Evolutionary conservation across 2,888 invertebrate genomes (phyloP).

Genomic region (Candidula unifasciata): DNA sequence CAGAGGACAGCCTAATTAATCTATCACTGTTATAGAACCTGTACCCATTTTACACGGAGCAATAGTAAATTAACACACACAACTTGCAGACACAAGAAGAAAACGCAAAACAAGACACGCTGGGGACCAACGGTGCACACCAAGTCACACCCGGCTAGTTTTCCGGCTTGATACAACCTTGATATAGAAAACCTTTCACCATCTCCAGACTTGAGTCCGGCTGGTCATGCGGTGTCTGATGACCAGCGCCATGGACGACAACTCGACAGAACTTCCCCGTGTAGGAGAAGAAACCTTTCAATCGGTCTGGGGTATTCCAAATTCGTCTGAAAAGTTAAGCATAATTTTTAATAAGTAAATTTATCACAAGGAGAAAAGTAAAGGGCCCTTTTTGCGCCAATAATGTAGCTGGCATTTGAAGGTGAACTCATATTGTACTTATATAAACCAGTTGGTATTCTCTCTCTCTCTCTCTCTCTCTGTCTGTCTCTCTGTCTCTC

Average conservation of each 20-base stretch:
- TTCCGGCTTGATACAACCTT: conserved; percentile 43
- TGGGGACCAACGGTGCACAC: conserved; percentile 38
- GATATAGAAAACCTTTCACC: conserved; percentile 32
- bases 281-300: conserved; percentile 40
- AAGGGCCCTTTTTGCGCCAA: too few relatives aligned
- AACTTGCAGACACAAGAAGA: not conserved
- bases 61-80: not conserved
- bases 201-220: conserved; percentile 40
- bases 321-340: conserved; percentile 10
- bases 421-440: too few relatives aligned
- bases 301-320: not conserved
- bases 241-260: conserved; percentile 44
- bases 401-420: too few relatives aligned
- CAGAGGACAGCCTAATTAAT: too few relatives aligned
- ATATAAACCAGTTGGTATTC: too few relatives aligned
- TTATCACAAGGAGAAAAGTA: too few relatives aligned
- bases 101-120: not conserved
- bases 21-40: not conserved
- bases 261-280: conserved; percentile 44
- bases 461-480: too few relatives aligned
- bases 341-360: too few relatives aligned
- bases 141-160: conserved; percentile 47
- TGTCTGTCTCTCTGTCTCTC: too few relatives aligned
- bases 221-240: conserved; percentile 48
- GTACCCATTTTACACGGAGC: not conserved